These are phyloP conservation scores for Heterochromis multidens DNA, from an alignment of 2,113 vertebrate species.

Conservation along the genomic window DNA sequence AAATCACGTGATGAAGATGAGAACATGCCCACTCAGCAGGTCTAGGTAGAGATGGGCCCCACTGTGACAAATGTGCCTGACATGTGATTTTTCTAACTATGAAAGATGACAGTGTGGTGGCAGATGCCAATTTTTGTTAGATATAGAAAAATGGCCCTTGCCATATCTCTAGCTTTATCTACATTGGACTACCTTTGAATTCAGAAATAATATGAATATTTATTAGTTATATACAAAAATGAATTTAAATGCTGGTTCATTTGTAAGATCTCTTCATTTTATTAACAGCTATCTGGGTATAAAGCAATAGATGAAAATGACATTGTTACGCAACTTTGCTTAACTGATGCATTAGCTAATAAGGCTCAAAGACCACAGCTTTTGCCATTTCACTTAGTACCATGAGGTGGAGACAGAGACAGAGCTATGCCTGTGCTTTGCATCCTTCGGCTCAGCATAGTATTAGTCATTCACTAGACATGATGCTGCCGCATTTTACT, in stretches of 20 bases:
- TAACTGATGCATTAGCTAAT: neutral
- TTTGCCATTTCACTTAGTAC: constrained; percentile 34
- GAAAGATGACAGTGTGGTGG: constrained; percentile 67
- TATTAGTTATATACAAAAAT: neutral
- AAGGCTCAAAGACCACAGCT: neutral
- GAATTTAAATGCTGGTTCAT: neutral
- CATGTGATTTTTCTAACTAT: constrained; percentile 74
- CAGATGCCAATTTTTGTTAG: constrained; percentile 55
- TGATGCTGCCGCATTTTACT: constrained; percentile 32
- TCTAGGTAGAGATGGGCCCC: constrained; percentile 26
- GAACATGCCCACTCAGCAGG: constrained; percentile 72
- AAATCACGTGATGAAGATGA: constrained; percentile 50
- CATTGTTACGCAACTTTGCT: neutral
- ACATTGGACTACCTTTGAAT: neutral
- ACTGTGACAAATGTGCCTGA: constrained; percentile 54
- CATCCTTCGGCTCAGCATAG: constrained; percentile 13
- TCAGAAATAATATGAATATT: constrained; percentile 9
- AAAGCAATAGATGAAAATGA: neutral
- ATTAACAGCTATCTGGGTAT: neutral
- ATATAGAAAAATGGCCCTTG: constrained; percentile 53
- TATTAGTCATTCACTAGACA: constrained; percentile 47
- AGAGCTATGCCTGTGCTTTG: constrained; percentile 44
- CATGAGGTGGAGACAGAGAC: constrained; percentile 77
- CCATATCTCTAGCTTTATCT: neutral
- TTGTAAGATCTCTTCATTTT: neutral